Percentiles rank a stretch among this genome's conserved stretches.
Conservation (phyloP, 1,140 invertebrate genomes). For the Rhizoglyphus robini region DNA sequence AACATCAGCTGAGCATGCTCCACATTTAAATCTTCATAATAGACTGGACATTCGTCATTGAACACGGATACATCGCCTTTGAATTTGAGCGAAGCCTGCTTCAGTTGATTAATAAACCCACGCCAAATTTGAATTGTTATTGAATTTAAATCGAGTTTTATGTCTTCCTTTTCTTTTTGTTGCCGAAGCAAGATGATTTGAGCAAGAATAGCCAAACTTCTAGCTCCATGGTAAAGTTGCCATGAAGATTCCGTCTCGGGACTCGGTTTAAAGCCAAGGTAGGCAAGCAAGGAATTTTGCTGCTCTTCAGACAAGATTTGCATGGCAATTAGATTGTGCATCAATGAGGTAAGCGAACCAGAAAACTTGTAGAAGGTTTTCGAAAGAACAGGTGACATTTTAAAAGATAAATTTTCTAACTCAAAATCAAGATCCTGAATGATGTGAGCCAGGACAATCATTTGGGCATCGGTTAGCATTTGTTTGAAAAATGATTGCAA, state of each 20-base stretch:
- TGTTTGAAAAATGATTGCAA: slow-evolving; percentile 44
- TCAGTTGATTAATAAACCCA: slow-evolving; percentile 66
- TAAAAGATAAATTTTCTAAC: slow-evolving; percentile 47
- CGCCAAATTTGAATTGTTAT: slow-evolving; percentile 80
- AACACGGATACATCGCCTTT: slow-evolving; percentile 28
- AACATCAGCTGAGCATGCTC: slow-evolving; percentile 85
- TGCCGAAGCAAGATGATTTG: slow-evolving; percentile 55
- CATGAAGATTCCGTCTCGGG: slow-evolving; percentile 39
- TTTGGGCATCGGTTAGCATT: slow-evolving; percentile 58
- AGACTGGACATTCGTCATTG: slow-evolving; percentile 27
- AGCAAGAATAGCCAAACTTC: slow-evolving; percentile 63
- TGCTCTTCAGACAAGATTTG: slow-evolving; percentile 48
- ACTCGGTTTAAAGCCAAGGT: slow-evolving; percentile 58
- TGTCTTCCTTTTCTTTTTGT: slow-evolving; percentile 52
- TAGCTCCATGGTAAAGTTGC: slow-evolving; percentile 68
- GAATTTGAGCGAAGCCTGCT: slow-evolving; percentile 50
- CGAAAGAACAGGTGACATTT: slow-evolving; percentile 45
- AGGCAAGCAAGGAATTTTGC: slow-evolving; percentile 48
- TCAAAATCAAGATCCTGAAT: slow-evolving; percentile 72
- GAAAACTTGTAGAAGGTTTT: slow-evolving; percentile 63
- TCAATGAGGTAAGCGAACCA: slow-evolving; percentile 52
- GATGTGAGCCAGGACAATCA: slow-evolving; percentile 63
- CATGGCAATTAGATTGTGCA: slow-evolving; percentile 65
- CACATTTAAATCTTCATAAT: slow-evolving; percentile 65
- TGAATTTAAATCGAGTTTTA: slow-evolving; percentile 44